Conservation (phyloP, 92 coral and sea anemone species). For the Muricea muricata region DNA sequence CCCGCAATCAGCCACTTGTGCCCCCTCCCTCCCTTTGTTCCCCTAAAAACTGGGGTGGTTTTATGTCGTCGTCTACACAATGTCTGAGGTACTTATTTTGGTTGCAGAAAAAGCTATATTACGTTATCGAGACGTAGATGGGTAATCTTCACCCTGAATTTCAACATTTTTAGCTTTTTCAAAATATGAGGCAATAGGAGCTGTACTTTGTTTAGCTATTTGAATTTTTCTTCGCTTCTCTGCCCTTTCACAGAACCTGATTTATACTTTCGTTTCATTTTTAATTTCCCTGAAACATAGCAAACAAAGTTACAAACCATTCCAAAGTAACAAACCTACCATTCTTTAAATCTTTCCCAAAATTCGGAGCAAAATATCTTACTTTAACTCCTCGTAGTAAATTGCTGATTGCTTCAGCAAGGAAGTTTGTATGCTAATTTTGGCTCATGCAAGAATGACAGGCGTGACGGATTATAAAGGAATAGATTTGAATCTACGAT, state of each 20-base stretch:
- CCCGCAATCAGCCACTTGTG: no score
- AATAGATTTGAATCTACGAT: no score
- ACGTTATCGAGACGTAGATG: slow-evolving; percentile 2
- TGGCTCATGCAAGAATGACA: not conserved
- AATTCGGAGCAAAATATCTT: no score
- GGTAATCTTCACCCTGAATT: slow-evolving; percentile 6
- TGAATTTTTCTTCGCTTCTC: slow-evolving; percentile 7
- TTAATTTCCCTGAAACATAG: not conserved
- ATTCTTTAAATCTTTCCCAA: no score
- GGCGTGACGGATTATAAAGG: slow-evolving; percentile 10
- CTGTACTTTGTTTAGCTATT: slow-evolving; percentile 23
- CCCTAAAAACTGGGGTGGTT: no score
- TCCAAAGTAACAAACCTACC: not conserved
- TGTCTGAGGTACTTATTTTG: no score
- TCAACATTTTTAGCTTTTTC: slow-evolving; percentile 25
- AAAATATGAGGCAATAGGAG: slow-evolving; percentile 11
- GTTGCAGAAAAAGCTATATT: no score
- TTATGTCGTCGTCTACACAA: no score
- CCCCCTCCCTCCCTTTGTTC: no score
- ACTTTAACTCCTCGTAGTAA: not conserved
- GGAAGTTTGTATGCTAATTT: not conserved
- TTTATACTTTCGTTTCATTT: slow-evolving; percentile 18
- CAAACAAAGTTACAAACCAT: not conserved
- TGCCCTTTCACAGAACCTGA: slow-evolving; percentile 21
- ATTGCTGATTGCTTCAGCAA: not conserved